Conservation (phyloP, 1,140 invertebrate genomes). For the Drosophila aff. region DNA sequence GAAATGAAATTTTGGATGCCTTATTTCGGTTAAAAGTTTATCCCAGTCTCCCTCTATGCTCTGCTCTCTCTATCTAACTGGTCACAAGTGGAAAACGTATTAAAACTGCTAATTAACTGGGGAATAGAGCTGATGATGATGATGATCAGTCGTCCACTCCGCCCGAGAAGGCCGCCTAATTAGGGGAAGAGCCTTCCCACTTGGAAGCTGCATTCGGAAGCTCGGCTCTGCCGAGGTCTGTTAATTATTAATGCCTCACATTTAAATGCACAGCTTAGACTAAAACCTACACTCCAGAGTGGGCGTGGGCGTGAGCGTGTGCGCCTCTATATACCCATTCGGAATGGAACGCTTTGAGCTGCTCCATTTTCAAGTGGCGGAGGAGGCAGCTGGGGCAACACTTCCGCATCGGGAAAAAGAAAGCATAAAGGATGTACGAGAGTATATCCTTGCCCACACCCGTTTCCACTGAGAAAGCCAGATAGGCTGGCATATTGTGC, state of each 20-base stretch:
- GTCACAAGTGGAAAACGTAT: slow-evolving; percentile 75
- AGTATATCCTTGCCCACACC: slow-evolving; percentile 25
- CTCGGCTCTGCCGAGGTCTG: slow-evolving; percentile 35
- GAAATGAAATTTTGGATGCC: slow-evolving; percentile 49
- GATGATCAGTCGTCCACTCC: slow-evolving; percentile 51
- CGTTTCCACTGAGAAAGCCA: slow-evolving; percentile 25
- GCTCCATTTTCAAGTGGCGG: slow-evolving; percentile 71
- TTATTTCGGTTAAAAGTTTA: slow-evolving; percentile 52
- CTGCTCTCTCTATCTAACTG: slow-evolving; percentile 15
- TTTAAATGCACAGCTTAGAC: slow-evolving; percentile 78
- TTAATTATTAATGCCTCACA: slow-evolving; percentile 83
- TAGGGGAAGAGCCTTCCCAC: slow-evolving; percentile 53
- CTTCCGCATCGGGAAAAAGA: slow-evolving; percentile 74
- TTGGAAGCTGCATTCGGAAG: slow-evolving; percentile 11
- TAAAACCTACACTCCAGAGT: slow-evolving; percentile 21
- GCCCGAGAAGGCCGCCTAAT: slow-evolving; percentile 61
- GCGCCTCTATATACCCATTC: slow-evolving; percentile 36
- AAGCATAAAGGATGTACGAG: slow-evolving; percentile 61
- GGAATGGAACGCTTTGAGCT: slow-evolving; percentile 66
- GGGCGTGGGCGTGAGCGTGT: neutral
- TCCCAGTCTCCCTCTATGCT: neutral
- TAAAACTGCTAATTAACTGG: slow-evolving; percentile 81
- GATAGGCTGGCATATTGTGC: slow-evolving; percentile 55
- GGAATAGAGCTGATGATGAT: slow-evolving; percentile 61
- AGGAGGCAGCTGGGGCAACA: slow-evolving; percentile 59